Conservation (phyloP, 35 echinoderm and acorn worm genomes). For the Eucidaris tribuloides region DNA sequence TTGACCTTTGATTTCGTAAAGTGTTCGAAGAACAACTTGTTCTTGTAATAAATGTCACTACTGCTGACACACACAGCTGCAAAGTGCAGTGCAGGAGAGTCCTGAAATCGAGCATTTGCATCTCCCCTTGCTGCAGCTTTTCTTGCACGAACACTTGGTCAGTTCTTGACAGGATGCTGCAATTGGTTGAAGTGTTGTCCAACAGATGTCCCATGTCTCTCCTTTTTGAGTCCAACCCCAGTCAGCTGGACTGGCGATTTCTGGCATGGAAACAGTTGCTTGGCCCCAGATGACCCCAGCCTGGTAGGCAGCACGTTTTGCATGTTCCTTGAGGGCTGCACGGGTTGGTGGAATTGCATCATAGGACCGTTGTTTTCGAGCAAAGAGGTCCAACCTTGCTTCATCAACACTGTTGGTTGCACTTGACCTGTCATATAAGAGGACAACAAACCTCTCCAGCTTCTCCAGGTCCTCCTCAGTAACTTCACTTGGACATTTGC, state of each 20-base stretch:
- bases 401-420: not conserved
- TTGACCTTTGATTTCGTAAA: too few relatives aligned
- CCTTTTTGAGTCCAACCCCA: conserved; percentile 20
- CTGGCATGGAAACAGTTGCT: not conserved
- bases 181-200: not conserved
- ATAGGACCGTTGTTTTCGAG: not conserved
- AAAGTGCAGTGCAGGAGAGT: conserved; percentile 16
- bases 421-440: conserved; percentile 19
- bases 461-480: not conserved
- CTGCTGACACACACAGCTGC: not conserved
- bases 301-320: conserved; percentile 25
- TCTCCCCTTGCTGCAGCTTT: not conserved
- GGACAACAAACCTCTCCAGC: conserved; percentile 1
- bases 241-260: not conserved
- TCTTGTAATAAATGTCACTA: too few relatives aligned
- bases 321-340: conserved; percentile 10
- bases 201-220: not conserved
- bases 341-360: conserved; percentile 17
- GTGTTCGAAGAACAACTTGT: too few relatives aligned
- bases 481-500: not conserved
- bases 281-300: not conserved
- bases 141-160: conserved; percentile 6
- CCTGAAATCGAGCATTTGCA: conserved; percentile 27
- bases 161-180: not conserved
- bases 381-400: conserved; percentile 17